Base-by-base conservation (phyloP, 2,113 vertebrate genomes). In the Oncorhynchus keta region DNA sequence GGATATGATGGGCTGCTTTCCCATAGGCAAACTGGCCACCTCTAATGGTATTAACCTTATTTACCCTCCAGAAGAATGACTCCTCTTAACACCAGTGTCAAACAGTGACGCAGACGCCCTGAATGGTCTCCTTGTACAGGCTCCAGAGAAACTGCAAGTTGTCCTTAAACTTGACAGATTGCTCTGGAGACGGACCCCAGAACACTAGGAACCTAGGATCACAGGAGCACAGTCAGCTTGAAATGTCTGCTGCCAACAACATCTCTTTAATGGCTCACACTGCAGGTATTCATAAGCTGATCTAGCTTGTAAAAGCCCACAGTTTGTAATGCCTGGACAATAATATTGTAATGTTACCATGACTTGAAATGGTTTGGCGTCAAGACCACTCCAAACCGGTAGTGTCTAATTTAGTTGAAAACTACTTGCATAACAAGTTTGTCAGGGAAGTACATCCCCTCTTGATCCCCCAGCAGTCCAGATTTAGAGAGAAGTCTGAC, bases 121-220 rank as follows among this genome's bases (percentile, higher is more conserved):
- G 80, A 91, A 88, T 88, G 65, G 76, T 22, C 0, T 78, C 83
- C 82, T 92, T 89, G 90, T 92, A 76, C 80, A 85, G 75, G 26
- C 35, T 72, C 67, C 74, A 81, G 72, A 67, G 76, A 75, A 75
- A 68, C 77, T 83, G 77, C 75, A 69, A 82, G 78, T 85, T 81
- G 65, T 74, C 72, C 84, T 73, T 80, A 90, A 86, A 89, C 79
- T 77, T 87, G 85, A 87, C 69, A 87, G 81, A 88, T 85, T 85
- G 68, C 80, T 78, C 70, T 74, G 70, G 76, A 83, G 4, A 82
- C 76, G 81, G 84, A 87, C 83, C 35, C 7, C 35, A 7, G 35
- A 8, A 8, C 35, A 7, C 35, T 39, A 39, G 35, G 35, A 39
- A 5, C 35, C 6, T 4, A 39, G 39, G 9, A 45, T 9, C 9